Conservation (phyloP, 2,797 vertebrate species). For the Siniperca scherzeri region DNA sequence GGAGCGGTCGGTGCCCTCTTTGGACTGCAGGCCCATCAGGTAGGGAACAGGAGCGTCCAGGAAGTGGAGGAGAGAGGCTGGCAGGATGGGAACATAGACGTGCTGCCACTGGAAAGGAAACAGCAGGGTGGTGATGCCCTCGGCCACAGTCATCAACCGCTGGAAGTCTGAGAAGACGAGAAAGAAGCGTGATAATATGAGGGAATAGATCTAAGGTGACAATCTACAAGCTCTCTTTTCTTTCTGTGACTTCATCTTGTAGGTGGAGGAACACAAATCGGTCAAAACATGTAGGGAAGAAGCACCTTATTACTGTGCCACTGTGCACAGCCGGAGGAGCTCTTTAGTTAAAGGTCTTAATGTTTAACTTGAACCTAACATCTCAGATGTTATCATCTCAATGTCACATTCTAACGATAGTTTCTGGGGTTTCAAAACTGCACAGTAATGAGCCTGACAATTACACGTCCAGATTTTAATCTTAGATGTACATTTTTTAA, state of each 20-base stretch:
- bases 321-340: background rate
- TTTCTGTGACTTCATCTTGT: background rate
- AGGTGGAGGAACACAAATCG: background rate
- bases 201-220: background rate
- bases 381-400: background rate
- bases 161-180: slow-evolving; percentile 88
- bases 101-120: slow-evolving; percentile 98
- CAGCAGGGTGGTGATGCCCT: slow-evolving; percentile 92
- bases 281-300: background rate
- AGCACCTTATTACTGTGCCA: background rate
- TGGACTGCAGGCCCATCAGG: slow-evolving; percentile 95
- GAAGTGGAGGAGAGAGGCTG: slow-evolving; percentile 94
- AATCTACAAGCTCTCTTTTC: background rate
- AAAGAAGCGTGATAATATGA: background rate
- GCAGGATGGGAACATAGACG: slow-evolving; percentile 95
- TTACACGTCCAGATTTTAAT: background rate
- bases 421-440: background rate
- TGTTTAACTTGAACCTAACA: background rate
- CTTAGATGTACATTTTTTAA: background rate
- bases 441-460: background rate
- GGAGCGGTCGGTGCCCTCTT: slow-evolving; percentile 92
- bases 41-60: slow-evolving; percentile 96
- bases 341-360: background rate
- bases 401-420: background rate
- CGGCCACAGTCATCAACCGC: slow-evolving; percentile 92